Conservation (phyloP, 2,888 invertebrate species). For the Glyphotaelius pellucidus region DNA sequence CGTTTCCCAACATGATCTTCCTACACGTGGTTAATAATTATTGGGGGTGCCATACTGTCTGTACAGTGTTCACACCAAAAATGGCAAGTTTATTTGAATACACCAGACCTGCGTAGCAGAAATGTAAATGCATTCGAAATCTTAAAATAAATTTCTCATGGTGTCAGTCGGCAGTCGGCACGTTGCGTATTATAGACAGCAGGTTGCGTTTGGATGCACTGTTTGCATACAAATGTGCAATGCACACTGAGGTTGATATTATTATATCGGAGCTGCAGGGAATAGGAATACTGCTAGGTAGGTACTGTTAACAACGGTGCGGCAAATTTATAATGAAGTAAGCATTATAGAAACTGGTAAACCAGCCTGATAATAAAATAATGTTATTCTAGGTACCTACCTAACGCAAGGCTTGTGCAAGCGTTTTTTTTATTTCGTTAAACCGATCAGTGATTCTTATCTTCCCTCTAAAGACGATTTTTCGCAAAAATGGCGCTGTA, state of each 20-base stretch:
- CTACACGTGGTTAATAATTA: background rate
- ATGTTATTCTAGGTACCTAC: background rate
- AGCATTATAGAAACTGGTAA: background rate
- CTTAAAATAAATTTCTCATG: background rate
- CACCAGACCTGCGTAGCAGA: background rate
- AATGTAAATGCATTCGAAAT: background rate
- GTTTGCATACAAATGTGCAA: slow-evolving; percentile 34
- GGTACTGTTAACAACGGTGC: background rate
- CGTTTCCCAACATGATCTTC: too few relatives aligned
- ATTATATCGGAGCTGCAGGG: background rate
- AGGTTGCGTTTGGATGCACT: slow-evolving; percentile 15
- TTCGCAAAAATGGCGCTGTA: too few relatives aligned
- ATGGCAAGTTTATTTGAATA: background rate
- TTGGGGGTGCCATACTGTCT: background rate
- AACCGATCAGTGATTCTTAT: too few relatives aligned
- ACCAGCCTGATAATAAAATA: background rate
- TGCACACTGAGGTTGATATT: background rate
- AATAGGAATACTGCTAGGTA: too few relatives aligned
- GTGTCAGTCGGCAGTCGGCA: background rate
- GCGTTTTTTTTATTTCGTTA: too few relatives aligned
- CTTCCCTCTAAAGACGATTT: too few relatives aligned
- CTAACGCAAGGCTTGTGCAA: too few relatives aligned
- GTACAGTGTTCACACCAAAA: background rate
- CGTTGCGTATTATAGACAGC: background rate
- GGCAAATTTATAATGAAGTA: background rate